Conservation (phyloP, 2,113 vertebrate species). For the Tragelaphus strepsiceros region DNA sequence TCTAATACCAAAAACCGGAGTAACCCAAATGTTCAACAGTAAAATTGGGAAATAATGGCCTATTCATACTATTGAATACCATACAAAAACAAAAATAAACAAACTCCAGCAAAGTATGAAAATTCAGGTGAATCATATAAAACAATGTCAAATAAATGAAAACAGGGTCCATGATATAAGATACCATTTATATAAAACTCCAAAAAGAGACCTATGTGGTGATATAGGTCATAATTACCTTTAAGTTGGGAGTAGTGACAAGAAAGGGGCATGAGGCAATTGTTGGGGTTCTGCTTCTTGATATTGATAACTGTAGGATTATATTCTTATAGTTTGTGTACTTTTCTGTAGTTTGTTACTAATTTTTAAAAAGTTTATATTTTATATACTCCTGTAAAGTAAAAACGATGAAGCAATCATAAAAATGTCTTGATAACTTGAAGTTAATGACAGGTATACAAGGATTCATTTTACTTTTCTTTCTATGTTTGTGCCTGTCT, state of each 20-base stretch:
- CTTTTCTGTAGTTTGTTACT: neutral
- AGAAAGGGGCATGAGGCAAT: neutral
- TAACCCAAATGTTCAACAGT: neutral
- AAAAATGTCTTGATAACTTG: neutral
- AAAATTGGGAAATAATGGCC: neutral
- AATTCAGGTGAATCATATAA: neutral
- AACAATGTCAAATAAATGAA: neutral
- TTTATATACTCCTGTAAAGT: neutral
- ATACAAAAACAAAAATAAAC: neutral
- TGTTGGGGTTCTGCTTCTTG: neutral
- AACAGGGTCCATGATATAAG: neutral
- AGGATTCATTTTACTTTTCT: conserved; percentile 21
- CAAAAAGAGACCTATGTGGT: neutral
- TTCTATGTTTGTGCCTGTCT: neutral
- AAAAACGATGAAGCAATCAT: neutral
- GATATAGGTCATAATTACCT: neutral
- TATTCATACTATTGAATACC: neutral
- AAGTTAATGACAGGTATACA: neutral
- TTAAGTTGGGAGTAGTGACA: neutral
- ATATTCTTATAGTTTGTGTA: neutral
- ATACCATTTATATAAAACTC: neutral
- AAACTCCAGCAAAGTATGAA: neutral
- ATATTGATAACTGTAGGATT: neutral
- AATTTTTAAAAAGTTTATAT: neutral
- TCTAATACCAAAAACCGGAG: neutral